Evolutionary conservation across 2,888 invertebrate genomes (phyloP).

Genomic region (Oscheius onirici): DNA sequence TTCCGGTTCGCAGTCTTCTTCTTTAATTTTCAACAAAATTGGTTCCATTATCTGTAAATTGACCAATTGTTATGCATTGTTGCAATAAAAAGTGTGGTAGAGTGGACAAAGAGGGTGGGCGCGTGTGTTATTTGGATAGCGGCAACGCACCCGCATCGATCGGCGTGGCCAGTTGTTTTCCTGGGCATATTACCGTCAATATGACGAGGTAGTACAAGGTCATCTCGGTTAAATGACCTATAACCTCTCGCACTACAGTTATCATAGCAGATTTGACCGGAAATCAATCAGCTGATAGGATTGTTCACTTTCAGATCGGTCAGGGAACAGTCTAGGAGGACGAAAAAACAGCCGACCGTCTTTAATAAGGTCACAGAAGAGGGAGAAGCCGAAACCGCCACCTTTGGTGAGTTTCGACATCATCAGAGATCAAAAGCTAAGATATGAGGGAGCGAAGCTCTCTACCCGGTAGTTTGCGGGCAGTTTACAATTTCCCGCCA

Average conservation of each 20-base stretch:
- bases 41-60: slow-evolving; percentile 24
- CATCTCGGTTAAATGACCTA: not conserved
- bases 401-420: slow-evolving; percentile 19
- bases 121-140: slow-evolving; percentile 32
- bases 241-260: too few relatives aligned
- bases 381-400: slow-evolving; percentile 18
- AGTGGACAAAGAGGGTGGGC: slow-evolving; percentile 29
- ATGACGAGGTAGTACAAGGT: slow-evolving; percentile 17
- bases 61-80: slow-evolving; percentile 16
- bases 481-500: slow-evolving; percentile 5
- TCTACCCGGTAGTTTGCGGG: slow-evolving; percentile 18
- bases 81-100: slow-evolving; percentile 19
- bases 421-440: not conserved
- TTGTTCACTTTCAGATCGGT: slow-evolving; percentile 24
- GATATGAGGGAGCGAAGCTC: not conserved
- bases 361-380: not conserved
- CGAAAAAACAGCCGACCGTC: slow-evolving; percentile 19
- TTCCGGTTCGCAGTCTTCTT: slow-evolving; percentile 15
- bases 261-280: too few relatives aligned
- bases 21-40: not conserved
- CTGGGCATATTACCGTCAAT: slow-evolving; percentile 14
- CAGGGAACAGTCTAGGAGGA: slow-evolving; percentile 20
- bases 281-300: too few relatives aligned
- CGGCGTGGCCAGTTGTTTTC: slow-evolving; percentile 27
- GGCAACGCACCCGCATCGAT: slow-evolving; percentile 31